Evolutionary conservation across 2,797 vertebrate species (phyloP).

Genomic region (Poeciliopsis turneri): DNA sequence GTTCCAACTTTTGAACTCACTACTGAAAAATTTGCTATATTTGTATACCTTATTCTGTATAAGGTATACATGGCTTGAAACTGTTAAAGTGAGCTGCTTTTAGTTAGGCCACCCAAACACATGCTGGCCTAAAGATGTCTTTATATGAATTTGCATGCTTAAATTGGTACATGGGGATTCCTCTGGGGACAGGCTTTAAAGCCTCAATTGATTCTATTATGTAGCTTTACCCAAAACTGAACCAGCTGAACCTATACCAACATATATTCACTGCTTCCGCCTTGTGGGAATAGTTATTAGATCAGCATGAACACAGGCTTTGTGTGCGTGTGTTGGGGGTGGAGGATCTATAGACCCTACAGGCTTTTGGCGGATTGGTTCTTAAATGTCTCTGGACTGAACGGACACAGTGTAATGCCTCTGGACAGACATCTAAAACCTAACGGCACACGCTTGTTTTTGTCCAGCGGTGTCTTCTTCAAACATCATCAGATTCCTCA

Average conservation of each 20-base stretch:
- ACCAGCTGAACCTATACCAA: slow-evolving; percentile 34
- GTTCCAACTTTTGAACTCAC: background rate
- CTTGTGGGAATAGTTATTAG: slow-evolving; percentile 47
- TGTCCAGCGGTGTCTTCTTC: slow-evolving; percentile 51
- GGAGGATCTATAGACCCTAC: slow-evolving; percentile 36
- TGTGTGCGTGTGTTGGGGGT: slow-evolving; percentile 36
- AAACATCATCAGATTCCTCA: slow-evolving; percentile 9
- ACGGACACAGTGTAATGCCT: slow-evolving; percentile 37
- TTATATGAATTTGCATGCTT: slow-evolving; percentile 18
- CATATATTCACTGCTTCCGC: slow-evolving; percentile 46
- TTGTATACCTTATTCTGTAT: background rate
- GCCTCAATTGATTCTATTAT: background rate
- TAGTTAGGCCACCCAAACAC: slow-evolving; percentile 10
- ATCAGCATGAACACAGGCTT: slow-evolving; percentile 63
- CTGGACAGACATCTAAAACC: slow-evolving; percentile 33
- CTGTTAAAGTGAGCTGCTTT: slow-evolving; percentile 17
- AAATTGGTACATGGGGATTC: slow-evolving; percentile 22
- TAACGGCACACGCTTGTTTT: slow-evolving; percentile 37
- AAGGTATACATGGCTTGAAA: background rate
- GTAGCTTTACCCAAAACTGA: slow-evolving; percentile 24
- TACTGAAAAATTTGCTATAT: background rate
- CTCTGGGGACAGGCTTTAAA: background rate
- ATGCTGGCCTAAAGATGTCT: background rate
- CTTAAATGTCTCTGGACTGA: slow-evolving; percentile 47
- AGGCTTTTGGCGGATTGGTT: slow-evolving; percentile 52